phyloP scores from a whole-genome alignment of 2,888 invertebrate genomes.

The Nymphalis c-album region DNA sequence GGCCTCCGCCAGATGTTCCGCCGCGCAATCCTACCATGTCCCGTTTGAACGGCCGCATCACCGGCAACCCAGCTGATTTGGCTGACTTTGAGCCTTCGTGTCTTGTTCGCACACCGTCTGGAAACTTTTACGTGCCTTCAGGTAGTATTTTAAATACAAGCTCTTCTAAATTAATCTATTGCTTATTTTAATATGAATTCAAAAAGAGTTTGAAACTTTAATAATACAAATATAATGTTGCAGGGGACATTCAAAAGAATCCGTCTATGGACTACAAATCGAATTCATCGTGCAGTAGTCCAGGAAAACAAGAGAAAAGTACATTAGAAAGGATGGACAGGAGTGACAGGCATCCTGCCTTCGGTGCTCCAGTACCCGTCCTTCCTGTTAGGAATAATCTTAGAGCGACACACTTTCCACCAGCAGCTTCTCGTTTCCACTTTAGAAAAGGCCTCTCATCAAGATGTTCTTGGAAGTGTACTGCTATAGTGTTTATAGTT shows the following conservation, averaged over 20 bases:
- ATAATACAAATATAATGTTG: conserved; percentile 47
- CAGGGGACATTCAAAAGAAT: conserved; percentile 93
- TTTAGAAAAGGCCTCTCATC: conserved; percentile 93
- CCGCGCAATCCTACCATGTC: conserved; percentile 93
- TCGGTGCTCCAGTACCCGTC: conserved; percentile 86
- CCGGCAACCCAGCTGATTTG: conserved; percentile 89
- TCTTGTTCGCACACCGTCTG: conserved; percentile 94
- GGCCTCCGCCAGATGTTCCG: conserved; percentile 94
- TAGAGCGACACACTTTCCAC: conserved; percentile 87
- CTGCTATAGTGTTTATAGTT: conserved; percentile 93
- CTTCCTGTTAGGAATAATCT: conserved; percentile 88
- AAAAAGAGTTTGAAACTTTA: conserved; percentile 27
- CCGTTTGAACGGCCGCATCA: conserved; percentile 93
- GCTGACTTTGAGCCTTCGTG: conserved; percentile 94
- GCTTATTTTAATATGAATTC: no score
- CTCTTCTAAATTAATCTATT: conserved; percentile 16
- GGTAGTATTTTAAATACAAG: conserved; percentile 66
- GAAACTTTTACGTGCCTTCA: conserved; percentile 96
- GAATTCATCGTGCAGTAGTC: conserved; percentile 93
- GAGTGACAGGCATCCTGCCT: conserved; percentile 84
- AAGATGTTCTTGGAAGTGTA: conserved; percentile 95
- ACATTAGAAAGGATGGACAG: conserved; percentile 77
- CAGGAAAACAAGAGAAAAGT: conserved; percentile 82
- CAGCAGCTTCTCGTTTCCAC: conserved; percentile 88
- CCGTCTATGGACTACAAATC: conserved; percentile 94